Conservation (phyloP, 37 sponge, comb jelly and placozoan genomes). For the Aplysina aerophoba region DNA sequence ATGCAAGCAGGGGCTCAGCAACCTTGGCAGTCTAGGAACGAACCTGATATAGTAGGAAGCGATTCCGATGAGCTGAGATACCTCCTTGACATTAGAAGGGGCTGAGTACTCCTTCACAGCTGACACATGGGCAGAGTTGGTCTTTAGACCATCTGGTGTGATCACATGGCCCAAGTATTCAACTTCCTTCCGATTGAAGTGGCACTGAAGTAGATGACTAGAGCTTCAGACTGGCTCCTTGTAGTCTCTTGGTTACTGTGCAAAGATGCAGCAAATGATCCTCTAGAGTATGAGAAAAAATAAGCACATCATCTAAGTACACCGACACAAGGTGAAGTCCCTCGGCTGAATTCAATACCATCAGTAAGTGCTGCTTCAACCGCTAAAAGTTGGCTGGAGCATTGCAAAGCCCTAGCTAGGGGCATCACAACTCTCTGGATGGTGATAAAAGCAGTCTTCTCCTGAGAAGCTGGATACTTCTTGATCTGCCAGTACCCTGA, state of each 20-base stretch:
- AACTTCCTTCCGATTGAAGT: conserved; percentile 31
- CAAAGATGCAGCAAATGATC: conserved; percentile 47
- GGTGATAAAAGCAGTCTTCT: conserved; percentile 35
- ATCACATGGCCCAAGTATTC: conserved; percentile 43
- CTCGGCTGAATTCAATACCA: conserved; percentile 31
- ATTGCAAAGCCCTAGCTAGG: conserved; percentile 31
- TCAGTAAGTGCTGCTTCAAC: conserved; percentile 46
- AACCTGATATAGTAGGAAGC: conserved; percentile 23
- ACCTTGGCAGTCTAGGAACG: neutral
- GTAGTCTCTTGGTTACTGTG: neutral
- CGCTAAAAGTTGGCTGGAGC: conserved; percentile 50
- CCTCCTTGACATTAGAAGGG: conserved; percentile 1
- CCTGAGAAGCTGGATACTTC: conserved; percentile 39
- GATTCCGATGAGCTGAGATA: conserved; percentile 27
- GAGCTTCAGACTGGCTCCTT: conserved; percentile 36
- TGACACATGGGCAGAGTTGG: neutral
- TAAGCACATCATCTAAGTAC: conserved; percentile 55
- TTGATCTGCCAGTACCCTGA: conserved; percentile 53
- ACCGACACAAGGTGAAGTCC: conserved; percentile 44
- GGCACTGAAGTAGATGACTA: conserved; percentile 52
- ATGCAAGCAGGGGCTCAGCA: neutral
- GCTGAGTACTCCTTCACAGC: conserved; percentile 22
- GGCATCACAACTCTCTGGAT: conserved; percentile 28
- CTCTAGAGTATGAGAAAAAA: conserved; percentile 37
- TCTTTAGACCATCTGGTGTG: conserved; percentile 31